These are phyloP conservation scores for Staurois parvus DNA, from an alignment of 2,797 vertebrate genomes.

Conservation along the genomic window DNA sequence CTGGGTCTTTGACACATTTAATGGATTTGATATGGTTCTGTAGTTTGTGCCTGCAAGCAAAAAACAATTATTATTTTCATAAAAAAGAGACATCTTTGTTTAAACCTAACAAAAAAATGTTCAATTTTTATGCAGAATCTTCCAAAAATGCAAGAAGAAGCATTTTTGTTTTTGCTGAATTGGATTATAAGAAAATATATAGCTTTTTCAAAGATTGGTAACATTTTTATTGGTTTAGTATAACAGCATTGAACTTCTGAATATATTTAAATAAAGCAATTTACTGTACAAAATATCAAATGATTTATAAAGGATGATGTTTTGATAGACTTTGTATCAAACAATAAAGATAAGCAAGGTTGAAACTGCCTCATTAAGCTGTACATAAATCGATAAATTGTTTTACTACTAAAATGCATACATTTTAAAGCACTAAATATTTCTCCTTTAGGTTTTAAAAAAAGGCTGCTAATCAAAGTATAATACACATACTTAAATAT, in stretches of 20 bases:
- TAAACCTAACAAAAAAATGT: conserved; percentile 59
- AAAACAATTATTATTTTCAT: conserved; percentile 79
- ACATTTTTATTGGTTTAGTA: conserved; percentile 57
- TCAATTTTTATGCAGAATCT: conserved; percentile 41
- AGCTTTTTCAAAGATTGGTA: conserved; percentile 26
- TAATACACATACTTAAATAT: no score
- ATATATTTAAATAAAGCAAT: conserved; percentile 54
- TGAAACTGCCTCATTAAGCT: conserved; percentile 19
- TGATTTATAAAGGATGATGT: conserved; percentile 21
- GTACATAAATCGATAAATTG: conserved; percentile 29
- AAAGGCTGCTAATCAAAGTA: no score
- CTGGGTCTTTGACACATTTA: conserved; percentile 81
- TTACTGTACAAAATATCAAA: conserved; percentile 41
- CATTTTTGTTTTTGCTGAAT: conserved; percentile 33
- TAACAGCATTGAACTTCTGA: conserved; percentile 42
- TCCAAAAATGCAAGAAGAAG: conserved; percentile 54
- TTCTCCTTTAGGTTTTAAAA: not conserved
- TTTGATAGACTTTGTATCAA: conserved; percentile 14
- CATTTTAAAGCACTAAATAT: not conserved
- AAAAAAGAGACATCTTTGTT: conserved; percentile 68
- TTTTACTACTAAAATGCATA: conserved; percentile 26
- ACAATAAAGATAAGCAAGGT: conserved; percentile 38
- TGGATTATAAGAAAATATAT: conserved; percentile 31
- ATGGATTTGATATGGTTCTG: conserved; percentile 76
- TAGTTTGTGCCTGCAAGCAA: conserved; percentile 76